Evolutionary conservation across 2,888 invertebrate genomes (phyloP).

Genomic region (Campopleginae sp.): DNA sequence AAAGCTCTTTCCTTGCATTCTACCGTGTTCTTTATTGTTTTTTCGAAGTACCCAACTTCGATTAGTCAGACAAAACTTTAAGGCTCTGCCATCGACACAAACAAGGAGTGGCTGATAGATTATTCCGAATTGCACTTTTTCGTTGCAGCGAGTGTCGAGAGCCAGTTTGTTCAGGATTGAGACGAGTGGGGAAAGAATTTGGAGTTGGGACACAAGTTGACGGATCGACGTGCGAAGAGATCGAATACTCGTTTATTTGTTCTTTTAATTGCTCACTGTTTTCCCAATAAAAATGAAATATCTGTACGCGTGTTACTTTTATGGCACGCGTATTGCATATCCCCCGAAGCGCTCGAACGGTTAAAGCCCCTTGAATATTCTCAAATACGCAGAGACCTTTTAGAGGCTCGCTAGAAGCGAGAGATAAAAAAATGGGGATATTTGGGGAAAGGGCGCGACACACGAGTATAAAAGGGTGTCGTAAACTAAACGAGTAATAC

Average conservation of each 20-base stretch:
- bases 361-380: slow-evolving; percentile 58
- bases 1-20: slow-evolving; percentile 36
- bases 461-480: slow-evolving; percentile 68
- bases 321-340: slow-evolving; percentile 53
- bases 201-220: not conserved
- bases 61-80: slow-evolving; percentile 4
- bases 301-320: slow-evolving; percentile 53
- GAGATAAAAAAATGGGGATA: slow-evolving; percentile 35
- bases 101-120: not conserved
- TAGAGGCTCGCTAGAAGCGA: slow-evolving; percentile 30
- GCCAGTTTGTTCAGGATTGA: slow-evolving; percentile 1
- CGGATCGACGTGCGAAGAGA: not conserved
- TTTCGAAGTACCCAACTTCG: not conserved
- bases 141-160: not conserved
- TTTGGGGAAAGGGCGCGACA: slow-evolving; percentile 50
- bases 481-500: slow-evolving; percentile 75
- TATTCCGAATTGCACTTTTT: not conserved
- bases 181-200: not conserved
- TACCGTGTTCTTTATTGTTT: slow-evolving; percentile 1
- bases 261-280: slow-evolving; percentile 39
- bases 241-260: slow-evolving; percentile 20
- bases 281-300: slow-evolving; percentile 63
- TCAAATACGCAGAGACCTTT: slow-evolving; percentile 57
- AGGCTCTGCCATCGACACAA: not conserved
- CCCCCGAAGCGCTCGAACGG: slow-evolving; percentile 14